Evolutionary conservation across 2,888 invertebrate genomes (phyloP), one percentile per base, ranked within the genome.

Genomic region (Dryocosmus kuriphilus): DNA sequence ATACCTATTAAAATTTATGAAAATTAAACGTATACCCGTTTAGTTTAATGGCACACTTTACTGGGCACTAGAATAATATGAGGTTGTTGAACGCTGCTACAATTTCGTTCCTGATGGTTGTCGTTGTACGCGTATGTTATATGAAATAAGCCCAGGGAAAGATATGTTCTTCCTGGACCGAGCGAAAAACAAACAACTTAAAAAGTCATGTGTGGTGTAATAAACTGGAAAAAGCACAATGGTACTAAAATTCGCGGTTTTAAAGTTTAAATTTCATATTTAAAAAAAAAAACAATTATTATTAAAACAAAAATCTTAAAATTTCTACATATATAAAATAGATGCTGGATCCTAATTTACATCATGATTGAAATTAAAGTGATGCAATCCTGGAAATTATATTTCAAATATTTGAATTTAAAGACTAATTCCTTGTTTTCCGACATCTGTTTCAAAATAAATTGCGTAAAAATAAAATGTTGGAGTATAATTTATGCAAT

Each of bases 81-180:
- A 67, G 67, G 67, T 67, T 67, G 67, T 46, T 67, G 67, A 67
- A 67, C 67, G 67, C 46, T 46, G 67, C 67, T 46, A 67, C 67
- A 46, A 67, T 67, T 67, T 67, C 38, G 46, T 67, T 67, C 30
- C 46, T 67, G 65, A 41, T 67, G 24, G 65, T 67, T 67, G 65
- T 24, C 19, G 41, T 2, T 67, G 22, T 16, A 65, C 24, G 24
- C 22, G 27, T 46, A 19, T 24, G 65, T 22, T 8, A 24, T 67
- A 67, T 67, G 46, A 67, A 67, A 67, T 67, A 67, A 46, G 41
- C 19, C 27, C 19, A 24, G 41, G 16, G 19, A 67, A 67, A 67
- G 67, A 67, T 67, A 67, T 46, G 67, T 67, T 46, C n/a, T 46
- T 67, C 24, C 67, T 67, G 67, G 16, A 67, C 67, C 41, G 5